Percentiles rank a stretch among this genome's conserved stretches.
phyloP scores from a whole-genome alignment of 2,888 invertebrate species.

The Drosophila cognata region DNA sequence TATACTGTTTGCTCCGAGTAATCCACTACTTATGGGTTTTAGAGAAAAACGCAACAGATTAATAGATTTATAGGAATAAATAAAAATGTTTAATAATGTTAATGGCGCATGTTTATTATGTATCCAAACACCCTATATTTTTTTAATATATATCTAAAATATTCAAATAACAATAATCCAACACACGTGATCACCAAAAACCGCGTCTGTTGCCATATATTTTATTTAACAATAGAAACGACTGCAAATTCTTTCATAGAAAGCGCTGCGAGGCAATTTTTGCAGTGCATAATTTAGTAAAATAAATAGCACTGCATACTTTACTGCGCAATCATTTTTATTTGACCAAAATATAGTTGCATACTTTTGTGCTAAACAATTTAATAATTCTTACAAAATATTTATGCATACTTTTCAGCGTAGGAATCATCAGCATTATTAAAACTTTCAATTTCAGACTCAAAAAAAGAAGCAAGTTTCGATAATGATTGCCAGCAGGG shows the following conservation, averaged over 20 bases:
- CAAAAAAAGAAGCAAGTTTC: too few relatives aligned
- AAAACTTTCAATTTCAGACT: background rate
- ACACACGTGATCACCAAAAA: too few relatives aligned
- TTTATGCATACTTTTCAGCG: background rate
- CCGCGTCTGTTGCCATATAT: too few relatives aligned
- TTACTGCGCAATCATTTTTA: background rate
- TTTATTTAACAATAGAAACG: too few relatives aligned
- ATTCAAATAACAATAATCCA: too few relatives aligned
- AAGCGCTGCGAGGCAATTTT: too few relatives aligned
- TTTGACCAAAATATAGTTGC: background rate
- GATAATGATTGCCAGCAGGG: background rate
- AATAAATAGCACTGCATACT: background rate
- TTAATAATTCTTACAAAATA: background rate
- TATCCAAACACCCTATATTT: too few relatives aligned
- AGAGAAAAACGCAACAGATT: background rate
- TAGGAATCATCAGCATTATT: too few relatives aligned
- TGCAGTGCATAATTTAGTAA: background rate
- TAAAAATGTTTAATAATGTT: too few relatives aligned
- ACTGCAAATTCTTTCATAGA: too few relatives aligned
- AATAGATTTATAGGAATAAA: background rate
- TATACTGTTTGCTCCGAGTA: background rate
- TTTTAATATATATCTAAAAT: too few relatives aligned
- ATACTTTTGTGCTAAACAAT: background rate
- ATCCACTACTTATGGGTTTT: background rate
- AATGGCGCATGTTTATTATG: too few relatives aligned